Evolutionary conservation across 2,113 vertebrate genomes (phyloP).

Genomic region (Xenopus borealis): DNA sequence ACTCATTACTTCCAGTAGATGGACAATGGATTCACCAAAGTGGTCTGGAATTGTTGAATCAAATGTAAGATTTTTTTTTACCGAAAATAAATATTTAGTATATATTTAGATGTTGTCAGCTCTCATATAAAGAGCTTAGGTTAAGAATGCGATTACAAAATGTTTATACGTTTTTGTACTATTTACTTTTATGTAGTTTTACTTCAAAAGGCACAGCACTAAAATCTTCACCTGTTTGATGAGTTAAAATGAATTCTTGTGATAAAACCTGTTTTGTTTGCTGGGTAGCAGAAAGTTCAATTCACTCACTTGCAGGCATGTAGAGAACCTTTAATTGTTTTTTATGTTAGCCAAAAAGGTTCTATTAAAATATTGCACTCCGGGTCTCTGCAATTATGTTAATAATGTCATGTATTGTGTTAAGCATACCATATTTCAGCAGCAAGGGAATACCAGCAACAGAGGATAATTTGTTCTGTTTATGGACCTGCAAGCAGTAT

Average conservation of each 20-base stretch:
- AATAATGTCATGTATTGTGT: conserved; percentile 49
- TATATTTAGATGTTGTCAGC: too few species aligned
- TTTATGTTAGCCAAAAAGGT: conserved; percentile 45
- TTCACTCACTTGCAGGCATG: conserved; percentile 40
- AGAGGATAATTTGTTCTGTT: conserved; percentile 54
- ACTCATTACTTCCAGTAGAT: neutral
- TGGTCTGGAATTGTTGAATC: too few species aligned
- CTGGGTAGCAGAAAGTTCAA: conserved; percentile 22
- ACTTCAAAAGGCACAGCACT: too few species aligned
- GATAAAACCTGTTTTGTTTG: neutral
- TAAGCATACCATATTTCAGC: conserved; percentile 6
- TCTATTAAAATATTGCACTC: conserved; percentile 44
- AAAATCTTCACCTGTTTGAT: too few species aligned
- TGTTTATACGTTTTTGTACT: too few species aligned
- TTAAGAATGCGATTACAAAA: too few species aligned
- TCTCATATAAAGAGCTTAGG: too few species aligned
- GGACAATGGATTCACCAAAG: neutral
- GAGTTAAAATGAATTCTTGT: too few species aligned
- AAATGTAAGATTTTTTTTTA: too few species aligned
- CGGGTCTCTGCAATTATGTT: conserved; percentile 39
- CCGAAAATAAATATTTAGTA: too few species aligned
- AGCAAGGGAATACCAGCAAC: conserved; percentile 40
- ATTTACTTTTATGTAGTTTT: too few species aligned
- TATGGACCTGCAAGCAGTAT: conserved; percentile 45
- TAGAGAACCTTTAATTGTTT: conserved; percentile 50